Conservation (phyloP, 2,888 invertebrate genomes). For the Lapara coniferarum region DNA sequence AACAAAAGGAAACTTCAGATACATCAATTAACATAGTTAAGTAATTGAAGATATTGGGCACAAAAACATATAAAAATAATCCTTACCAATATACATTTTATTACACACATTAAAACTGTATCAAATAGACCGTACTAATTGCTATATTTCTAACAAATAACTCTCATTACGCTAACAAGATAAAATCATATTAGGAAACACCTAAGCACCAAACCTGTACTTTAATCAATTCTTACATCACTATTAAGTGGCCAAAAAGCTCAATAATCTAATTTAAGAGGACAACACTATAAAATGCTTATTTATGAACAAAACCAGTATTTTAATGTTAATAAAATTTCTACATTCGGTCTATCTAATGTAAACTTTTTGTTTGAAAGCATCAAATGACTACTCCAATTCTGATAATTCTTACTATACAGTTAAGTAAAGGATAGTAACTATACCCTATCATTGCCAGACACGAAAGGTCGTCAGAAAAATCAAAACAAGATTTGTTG, state of each 20-base stretch:
- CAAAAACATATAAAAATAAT: neutral
- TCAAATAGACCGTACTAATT: neutral
- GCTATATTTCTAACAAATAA: neutral
- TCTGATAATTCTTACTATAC: too few species aligned
- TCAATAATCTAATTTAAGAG: conserved; percentile 13
- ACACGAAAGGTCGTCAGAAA: neutral
- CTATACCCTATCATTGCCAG: too few species aligned
- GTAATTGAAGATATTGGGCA: neutral
- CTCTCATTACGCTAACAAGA: neutral
- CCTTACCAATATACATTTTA: neutral
- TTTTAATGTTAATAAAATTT: neutral
- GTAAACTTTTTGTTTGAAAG: too few species aligned
- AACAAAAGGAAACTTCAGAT: too few species aligned
- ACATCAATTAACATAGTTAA: too few species aligned
- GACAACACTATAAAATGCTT: conserved; percentile 9
- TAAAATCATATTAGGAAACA: neutral
- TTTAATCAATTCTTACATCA: conserved; percentile 17
- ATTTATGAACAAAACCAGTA: neutral
- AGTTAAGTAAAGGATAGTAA: too few species aligned
- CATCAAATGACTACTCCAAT: too few species aligned
- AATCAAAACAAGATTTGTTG: neutral
- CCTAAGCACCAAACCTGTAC: conserved; percentile 3
- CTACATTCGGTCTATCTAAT: too few species aligned
- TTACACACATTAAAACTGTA: neutral
- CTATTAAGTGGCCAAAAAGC: neutral